A percentile compares a stretch with the other conserved stretches of the same genome.
Evolutionary conservation across 2,888 invertebrate species (phyloP).

Genomic region (Drosophila emarginata): DNA sequence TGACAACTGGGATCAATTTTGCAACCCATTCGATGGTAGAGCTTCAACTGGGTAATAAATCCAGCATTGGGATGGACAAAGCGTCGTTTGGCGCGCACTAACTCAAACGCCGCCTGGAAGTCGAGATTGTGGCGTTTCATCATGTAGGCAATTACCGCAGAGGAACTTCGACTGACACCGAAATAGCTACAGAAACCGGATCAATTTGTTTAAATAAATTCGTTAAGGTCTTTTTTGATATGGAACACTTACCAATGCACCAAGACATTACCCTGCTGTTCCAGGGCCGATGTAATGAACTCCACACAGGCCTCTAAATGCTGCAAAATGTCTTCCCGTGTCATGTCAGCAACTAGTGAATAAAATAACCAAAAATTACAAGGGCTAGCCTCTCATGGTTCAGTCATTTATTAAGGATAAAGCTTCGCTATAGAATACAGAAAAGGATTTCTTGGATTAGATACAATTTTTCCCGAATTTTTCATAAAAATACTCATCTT

Average conservation of each 20-base stretch:
- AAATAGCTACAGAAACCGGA: conserved; percentile 86
- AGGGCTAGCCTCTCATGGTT: too few relatives aligned
- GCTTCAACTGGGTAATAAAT: conserved; percentile 89
- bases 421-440: too few relatives aligned
- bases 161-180: conserved; percentile 95
- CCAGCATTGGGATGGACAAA: conserved; percentile 92
- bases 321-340: conserved; percentile 91
- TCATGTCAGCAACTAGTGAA: conserved; percentile 89
- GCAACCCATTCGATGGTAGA: conserved; percentile 91
- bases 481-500: too few relatives aligned
- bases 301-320: conserved; percentile 89
- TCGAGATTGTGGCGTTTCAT: conserved; percentile 92
- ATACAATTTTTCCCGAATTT: too few relatives aligned
- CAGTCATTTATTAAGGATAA: too few relatives aligned
- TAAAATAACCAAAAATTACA: not conserved
- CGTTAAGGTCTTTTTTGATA: too few relatives aligned
- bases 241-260: conserved; percentile 90
- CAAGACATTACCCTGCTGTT: conserved; percentile 87
- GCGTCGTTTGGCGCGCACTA: conserved; percentile 87
- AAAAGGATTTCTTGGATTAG: too few relatives aligned
- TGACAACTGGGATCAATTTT: conserved; percentile 87
- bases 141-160: conserved; percentile 92
- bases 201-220: not conserved
- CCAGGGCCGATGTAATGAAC: conserved; percentile 88
- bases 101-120: conserved; percentile 88